Percentiles rank a stretch among this genome's conserved stretches.
phyloP scores from a whole-genome alignment of 2,797 vertebrate genomes.

The Chaetodon trifasciatus region DNA sequence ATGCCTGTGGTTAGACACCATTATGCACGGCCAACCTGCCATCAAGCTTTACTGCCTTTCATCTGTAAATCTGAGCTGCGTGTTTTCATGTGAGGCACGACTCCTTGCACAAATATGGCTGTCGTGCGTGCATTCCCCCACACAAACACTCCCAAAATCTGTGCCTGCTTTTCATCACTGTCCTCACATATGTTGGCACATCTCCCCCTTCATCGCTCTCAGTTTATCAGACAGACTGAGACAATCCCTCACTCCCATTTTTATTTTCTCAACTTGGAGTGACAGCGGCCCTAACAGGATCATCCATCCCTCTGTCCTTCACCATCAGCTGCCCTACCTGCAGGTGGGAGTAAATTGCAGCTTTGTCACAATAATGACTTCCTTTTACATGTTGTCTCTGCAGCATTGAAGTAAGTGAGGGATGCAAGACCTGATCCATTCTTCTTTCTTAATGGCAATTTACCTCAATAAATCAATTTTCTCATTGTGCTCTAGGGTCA shows the following conservation, averaged over 20 bases:
- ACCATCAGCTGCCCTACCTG: conserved; percentile 33
- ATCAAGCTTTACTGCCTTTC: conserved; percentile 61
- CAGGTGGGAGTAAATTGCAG: conserved; percentile 5
- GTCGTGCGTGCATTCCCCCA: conserved; percentile 18
- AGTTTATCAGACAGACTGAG: conserved; percentile 7
- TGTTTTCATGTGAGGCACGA: conserved; percentile 47
- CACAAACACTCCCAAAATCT: conserved; percentile 30
- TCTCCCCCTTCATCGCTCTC: conserved; percentile 16
- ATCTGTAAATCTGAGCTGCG: conserved; percentile 36
- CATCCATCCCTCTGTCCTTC: conserved; percentile 54
- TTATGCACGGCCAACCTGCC: conserved; percentile 57
- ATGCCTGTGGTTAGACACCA: conserved; percentile 56
- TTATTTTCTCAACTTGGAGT: conserved; percentile 3
- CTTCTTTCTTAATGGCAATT: conserved; percentile 21
- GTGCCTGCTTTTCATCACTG: conserved; percentile 46
- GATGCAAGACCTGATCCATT: conserved; percentile 13
- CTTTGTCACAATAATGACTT: conserved; percentile 47
- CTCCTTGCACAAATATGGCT: conserved; percentile 46
- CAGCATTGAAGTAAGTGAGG: conserved; percentile 25
- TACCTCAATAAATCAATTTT: conserved; percentile 26
- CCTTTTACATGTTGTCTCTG: conserved; percentile 29
- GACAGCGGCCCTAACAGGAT: conserved; percentile 19
- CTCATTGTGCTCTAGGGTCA: conserved; percentile 19
- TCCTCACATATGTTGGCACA: conserved; percentile 30
- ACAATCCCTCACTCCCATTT: conserved; percentile 22